These are phyloP conservation scores for Cheirogaleus medius DNA, from an alignment of 2,113 vertebrate genomes.

Conservation along the genomic window DNA sequence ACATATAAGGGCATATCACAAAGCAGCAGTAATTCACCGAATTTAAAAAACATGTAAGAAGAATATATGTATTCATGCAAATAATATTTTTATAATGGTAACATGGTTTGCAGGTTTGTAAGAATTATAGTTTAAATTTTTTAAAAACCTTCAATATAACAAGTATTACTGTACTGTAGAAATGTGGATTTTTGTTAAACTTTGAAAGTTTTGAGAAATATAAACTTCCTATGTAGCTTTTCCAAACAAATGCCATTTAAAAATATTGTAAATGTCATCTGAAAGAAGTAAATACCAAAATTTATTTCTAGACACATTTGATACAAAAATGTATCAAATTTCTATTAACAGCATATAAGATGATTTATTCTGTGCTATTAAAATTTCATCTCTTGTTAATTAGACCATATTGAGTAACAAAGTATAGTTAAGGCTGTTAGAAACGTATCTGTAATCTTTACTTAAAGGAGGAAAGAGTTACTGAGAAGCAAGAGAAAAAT, in stretches of 20 bases:
- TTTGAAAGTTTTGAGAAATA: slow-evolving; percentile 62
- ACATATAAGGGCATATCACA: neutral
- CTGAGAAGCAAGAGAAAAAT: slow-evolving; percentile 8
- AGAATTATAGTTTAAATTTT: neutral
- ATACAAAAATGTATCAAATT: slow-evolving; percentile 62
- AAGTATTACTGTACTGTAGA: neutral
- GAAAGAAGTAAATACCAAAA: slow-evolving; percentile 72
- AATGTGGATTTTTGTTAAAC: slow-evolving; percentile 39
- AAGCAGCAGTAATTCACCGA: neutral
- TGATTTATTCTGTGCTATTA: slow-evolving; percentile 62
- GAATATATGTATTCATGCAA: neutral
- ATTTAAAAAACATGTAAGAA: neutral
- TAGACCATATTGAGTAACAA: slow-evolving; percentile 42
- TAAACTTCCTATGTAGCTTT: slow-evolving; percentile 71
- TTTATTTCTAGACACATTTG: slow-evolving; percentile 62
- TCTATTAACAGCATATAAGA: slow-evolving; percentile 60
- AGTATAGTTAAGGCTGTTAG: slow-evolving; percentile 29
- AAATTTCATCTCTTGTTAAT: slow-evolving; percentile 48
- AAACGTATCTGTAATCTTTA: neutral
- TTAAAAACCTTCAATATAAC: neutral
- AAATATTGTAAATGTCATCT: slow-evolving; percentile 74
- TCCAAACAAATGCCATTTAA: slow-evolving; percentile 73
- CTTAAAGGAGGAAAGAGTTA: neutral
- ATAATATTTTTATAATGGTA: neutral
- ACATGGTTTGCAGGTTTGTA: neutral